Evolutionary conservation across 2,113 vertebrate species (phyloP).

Genomic region (Prionailurus bengalensis): DNA sequence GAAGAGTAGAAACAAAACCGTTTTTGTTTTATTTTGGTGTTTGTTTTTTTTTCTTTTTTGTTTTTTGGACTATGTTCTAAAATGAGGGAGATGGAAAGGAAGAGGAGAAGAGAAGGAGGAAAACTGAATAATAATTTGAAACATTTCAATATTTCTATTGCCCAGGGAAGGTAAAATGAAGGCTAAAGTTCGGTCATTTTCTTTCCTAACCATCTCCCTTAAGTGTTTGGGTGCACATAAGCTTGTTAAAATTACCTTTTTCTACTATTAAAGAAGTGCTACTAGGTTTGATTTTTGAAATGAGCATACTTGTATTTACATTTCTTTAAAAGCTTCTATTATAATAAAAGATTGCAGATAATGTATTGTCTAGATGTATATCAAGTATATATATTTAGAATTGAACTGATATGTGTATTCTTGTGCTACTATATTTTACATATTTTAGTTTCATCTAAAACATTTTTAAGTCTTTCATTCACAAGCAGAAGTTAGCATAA

Average conservation of each 20-base stretch:
- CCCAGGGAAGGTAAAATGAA: not conserved
- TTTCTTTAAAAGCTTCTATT: not conserved
- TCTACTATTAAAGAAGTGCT: not conserved
- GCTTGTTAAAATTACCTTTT: not conserved
- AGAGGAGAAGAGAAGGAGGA: not conserved
- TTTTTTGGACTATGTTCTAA: not conserved
- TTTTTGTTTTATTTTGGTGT: not conserved
- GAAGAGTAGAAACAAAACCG: not conserved
- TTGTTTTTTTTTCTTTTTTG: not conserved
- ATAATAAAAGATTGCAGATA: not conserved
- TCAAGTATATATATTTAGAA: not conserved
- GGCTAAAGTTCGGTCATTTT: not conserved
- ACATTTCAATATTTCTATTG: not conserved
- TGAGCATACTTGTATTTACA: not conserved
- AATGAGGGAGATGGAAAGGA: not conserved
- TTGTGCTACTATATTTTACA: not conserved
- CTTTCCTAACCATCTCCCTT: not conserved
- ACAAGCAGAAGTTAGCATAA: not conserved
- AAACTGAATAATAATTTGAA: not conserved
- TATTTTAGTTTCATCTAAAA: slow-evolving; percentile 14
- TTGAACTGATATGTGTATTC: not conserved
- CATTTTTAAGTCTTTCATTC: not conserved
- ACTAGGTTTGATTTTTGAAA: slow-evolving; percentile 31
- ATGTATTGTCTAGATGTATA: not conserved
- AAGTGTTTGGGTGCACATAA: not conserved